phyloP scores from a whole-genome alignment of 2,797 vertebrate genomes.

The Anabas testudineus region DNA sequence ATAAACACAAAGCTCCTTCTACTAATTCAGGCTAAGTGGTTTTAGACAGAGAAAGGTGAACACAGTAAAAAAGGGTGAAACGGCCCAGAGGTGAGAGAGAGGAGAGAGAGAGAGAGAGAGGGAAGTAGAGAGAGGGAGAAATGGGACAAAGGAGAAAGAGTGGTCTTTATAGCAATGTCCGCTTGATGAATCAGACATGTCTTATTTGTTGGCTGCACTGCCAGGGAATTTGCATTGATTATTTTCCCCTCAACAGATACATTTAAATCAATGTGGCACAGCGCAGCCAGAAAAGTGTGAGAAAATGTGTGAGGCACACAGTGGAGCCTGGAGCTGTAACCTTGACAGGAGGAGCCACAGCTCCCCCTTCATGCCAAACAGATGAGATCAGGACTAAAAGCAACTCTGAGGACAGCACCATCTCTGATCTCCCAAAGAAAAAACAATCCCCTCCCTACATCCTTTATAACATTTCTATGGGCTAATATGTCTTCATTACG shows the following conservation, averaged over 20 bases:
- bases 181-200: slow-evolving; percentile 93
- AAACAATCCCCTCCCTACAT: slow-evolving; percentile 43
- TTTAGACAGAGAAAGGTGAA: slow-evolving; percentile 79
- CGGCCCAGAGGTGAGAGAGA: slow-evolving; percentile 82
- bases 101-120: slow-evolving; percentile 45
- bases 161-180: slow-evolving; percentile 92
- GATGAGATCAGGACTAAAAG: slow-evolving; percentile 82
- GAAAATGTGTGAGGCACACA: slow-evolving; percentile 79
- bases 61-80: slow-evolving; percentile 79
- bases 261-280: slow-evolving; percentile 93
- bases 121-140: slow-evolving; percentile 47
- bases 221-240: slow-evolving; percentile 98
- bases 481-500: slow-evolving; percentile 76
- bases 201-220: slow-evolving; percentile 88
- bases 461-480: slow-evolving; percentile 60
- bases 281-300: slow-evolving; percentile 85
- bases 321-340: slow-evolving; percentile 75
- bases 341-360: slow-evolving; percentile 91
- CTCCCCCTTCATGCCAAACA: slow-evolving; percentile 96
- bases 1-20: slow-evolving; percentile 87
- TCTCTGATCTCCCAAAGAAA: slow-evolving; percentile 56
- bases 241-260: slow-evolving; percentile 94
- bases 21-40: slow-evolving; percentile 88
- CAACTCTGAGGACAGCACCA: slow-evolving; percentile 53
- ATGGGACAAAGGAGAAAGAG: slow-evolving; percentile 78